A percentile compares a stretch with the other conserved stretches of the same genome.
phyloP scores from a whole-genome alignment of 2,113 vertebrate species.

The Rhea americana region DNA sequence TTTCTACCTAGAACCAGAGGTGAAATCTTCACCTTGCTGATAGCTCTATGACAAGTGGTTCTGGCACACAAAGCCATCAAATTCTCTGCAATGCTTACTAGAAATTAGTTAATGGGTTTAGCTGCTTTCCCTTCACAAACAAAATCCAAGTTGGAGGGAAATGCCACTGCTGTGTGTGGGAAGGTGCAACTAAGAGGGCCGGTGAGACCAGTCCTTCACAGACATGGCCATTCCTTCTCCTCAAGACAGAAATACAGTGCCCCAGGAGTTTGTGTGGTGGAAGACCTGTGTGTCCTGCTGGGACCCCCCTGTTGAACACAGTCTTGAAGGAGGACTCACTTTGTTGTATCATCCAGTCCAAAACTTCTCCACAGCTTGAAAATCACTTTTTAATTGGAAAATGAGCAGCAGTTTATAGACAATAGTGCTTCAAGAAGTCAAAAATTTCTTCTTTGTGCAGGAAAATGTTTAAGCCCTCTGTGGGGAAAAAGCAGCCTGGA shows the following conservation, averaged over 20 bases:
- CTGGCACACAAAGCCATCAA: not conserved
- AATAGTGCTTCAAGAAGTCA: not conserved
- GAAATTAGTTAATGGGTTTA: not conserved
- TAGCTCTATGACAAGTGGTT: not conserved
- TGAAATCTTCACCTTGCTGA: not conserved
- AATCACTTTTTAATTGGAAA: not conserved
- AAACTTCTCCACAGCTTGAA: not conserved
- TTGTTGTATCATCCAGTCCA: not conserved
- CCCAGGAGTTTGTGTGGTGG: not conserved
- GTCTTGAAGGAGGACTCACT: not conserved
- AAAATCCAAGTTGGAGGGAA: not conserved
- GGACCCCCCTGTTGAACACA: not conserved
- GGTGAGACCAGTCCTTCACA: not conserved
- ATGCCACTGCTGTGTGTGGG: not conserved
- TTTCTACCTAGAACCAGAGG: fast-evolving
- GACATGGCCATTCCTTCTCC: not conserved
- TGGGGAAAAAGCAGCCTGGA: not conserved
- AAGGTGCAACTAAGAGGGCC: not conserved
- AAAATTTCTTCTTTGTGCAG: not conserved
- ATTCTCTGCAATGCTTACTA: not conserved
- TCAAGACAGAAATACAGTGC: not conserved
- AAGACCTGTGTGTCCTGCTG: not conserved
- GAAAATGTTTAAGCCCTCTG: not conserved
- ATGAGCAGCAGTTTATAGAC: not conserved
- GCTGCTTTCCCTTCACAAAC: not conserved